Evolutionary conservation across 2,113 vertebrate species (phyloP), one percentile per base, ranked within the genome.

Genomic region (Sula dactylatra): DNA sequence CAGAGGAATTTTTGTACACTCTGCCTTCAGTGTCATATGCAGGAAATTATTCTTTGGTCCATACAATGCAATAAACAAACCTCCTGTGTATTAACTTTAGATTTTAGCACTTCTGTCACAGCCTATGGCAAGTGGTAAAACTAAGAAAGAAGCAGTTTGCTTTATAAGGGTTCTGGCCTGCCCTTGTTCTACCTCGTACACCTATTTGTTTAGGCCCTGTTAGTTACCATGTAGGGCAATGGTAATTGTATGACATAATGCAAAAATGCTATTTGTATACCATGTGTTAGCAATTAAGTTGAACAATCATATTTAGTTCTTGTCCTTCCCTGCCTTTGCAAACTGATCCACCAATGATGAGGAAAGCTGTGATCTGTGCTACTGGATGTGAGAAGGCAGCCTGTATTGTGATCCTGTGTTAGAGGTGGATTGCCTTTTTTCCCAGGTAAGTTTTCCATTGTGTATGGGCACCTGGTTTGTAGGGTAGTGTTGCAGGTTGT

Each of bases 1-100:
- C 86, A 83, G 88, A 93, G 86, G 83, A 92, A 96, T 87, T 97
- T 95, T 94, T 97, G 72, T 97, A n/a, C 21, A 0, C 82, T 95
- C 76, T 94, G 92, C 76, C 50, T 97, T 95, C 93, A 47, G 76
- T 64, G 61, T 89, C 83, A 80, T 85, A 73, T n/a, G 55, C 90
- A 44, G 9, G 88, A 97, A 97, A 94, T 91, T 95, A 72, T 81
- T 47, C 78, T 85, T 93, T 78, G 82, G 72, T 93, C 79, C 70
- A 50, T 85, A 72, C 88, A 91, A 72, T 6, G 84, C 88, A 88
- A 95, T 94, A 96, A 97, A 88, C 58, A 94, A 96, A 42, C 59
- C 76, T 88, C 66, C 70, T 96, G 93, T 84, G 65, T 87, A 78
- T 96, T 79, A 80, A 52, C 59, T 94, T 91, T 73, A 88, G 44